Evolutionary conservation across 2,888 invertebrate species (phyloP).

Genomic region (Drosophila pseudotakahashii): DNA sequence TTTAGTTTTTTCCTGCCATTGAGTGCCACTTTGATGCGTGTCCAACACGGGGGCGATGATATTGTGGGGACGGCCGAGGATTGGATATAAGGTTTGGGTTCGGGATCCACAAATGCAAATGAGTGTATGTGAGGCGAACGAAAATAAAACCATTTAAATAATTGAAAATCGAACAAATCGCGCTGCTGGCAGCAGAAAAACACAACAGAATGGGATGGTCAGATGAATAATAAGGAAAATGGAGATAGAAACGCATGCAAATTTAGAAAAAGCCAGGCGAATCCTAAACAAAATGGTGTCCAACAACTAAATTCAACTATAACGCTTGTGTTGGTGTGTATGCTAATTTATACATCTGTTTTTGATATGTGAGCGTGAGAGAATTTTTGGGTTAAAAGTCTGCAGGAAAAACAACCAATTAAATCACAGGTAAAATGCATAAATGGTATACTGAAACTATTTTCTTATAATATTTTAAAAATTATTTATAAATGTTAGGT

Average conservation of each 20-base stretch:
- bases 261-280: slow-evolving; percentile 21
- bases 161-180: slow-evolving; percentile 80
- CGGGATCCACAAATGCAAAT: slow-evolving; percentile 64
- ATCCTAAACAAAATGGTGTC: slow-evolving; percentile 32
- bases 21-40: slow-evolving; percentile 76
- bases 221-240: slow-evolving; percentile 37
- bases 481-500: background rate
- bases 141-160: slow-evolving; percentile 79
- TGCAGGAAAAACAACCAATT: background rate
- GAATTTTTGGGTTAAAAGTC: slow-evolving; percentile 12
- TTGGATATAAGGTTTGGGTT: background rate
- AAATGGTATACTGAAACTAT: background rate
- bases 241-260: slow-evolving; percentile 48
- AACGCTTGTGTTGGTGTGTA: slow-evolving; percentile 21
- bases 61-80: background rate
- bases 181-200: slow-evolving; percentile 38
- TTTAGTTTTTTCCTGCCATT: slow-evolving; percentile 66
- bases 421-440: slow-evolving; percentile 9
- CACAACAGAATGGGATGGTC: slow-evolving; percentile 27
- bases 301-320: slow-evolving; percentile 54
- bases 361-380: slow-evolving; percentile 32
- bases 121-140: slow-evolving; percentile 55
- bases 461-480: background rate
- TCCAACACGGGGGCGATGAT: slow-evolving; percentile 11
- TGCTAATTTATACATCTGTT: slow-evolving; percentile 32